phyloP scores from a whole-genome alignment of 2,888 invertebrate species.

The Nymphalis polychloros region DNA sequence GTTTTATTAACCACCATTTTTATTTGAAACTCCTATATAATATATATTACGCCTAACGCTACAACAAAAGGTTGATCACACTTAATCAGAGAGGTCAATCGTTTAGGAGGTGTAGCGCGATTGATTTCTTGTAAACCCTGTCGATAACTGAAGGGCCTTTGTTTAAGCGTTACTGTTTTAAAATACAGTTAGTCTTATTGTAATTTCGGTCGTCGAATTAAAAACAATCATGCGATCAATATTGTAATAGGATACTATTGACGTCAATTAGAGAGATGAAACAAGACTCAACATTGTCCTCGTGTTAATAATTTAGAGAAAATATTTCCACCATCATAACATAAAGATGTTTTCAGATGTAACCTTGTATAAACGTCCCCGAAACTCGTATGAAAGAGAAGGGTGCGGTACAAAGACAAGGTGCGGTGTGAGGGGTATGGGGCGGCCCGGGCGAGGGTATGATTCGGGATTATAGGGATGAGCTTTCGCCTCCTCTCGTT shows the following conservation, averaged over 20 bases:
- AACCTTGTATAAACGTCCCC: slow-evolving; percentile 65
- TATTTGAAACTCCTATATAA: slow-evolving; percentile 41
- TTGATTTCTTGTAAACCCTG: slow-evolving; percentile 63
- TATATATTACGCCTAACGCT: slow-evolving; percentile 22
- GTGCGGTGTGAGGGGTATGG: slow-evolving; percentile 65
- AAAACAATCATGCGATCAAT: slow-evolving; percentile 26
- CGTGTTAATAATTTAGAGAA: slow-evolving; percentile 7
- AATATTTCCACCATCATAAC: slow-evolving; percentile 11
- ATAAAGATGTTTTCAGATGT: slow-evolving; percentile 43
- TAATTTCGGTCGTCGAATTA: slow-evolving; percentile 27
- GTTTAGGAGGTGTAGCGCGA: slow-evolving; percentile 53
- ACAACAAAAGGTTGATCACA: slow-evolving; percentile 39
- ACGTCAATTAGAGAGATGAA: neutral
- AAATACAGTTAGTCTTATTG: slow-evolving; percentile 43
- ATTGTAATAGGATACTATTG: slow-evolving; percentile 18
- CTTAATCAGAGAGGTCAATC: slow-evolving; percentile 50
- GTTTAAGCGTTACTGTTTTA: slow-evolving; percentile 60
- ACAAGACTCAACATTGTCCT: slow-evolving; percentile 1
- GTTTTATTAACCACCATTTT: slow-evolving; percentile 41
- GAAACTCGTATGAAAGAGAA: slow-evolving; percentile 72
- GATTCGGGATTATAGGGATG: slow-evolving; percentile 83
- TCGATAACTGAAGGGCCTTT: slow-evolving; percentile 68
- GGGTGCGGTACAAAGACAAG: slow-evolving; percentile 71
- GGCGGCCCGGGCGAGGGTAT: slow-evolving; percentile 76
- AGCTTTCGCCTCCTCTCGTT: slow-evolving; percentile 79